phyloP scores from a whole-genome alignment of 2,797 vertebrate species.

The Poeciliopsis paucimaculata region DNA sequence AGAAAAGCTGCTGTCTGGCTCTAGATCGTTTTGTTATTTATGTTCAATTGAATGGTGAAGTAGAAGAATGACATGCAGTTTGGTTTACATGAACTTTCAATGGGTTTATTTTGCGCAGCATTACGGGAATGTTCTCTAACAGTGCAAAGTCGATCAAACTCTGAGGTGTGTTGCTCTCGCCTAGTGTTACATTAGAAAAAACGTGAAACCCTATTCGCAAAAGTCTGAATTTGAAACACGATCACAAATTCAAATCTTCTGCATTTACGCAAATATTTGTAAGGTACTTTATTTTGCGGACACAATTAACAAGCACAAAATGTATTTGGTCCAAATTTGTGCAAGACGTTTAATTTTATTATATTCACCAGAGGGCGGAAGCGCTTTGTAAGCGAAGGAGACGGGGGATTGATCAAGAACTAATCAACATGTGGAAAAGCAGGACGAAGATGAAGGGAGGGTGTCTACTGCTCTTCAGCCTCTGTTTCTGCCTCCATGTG shows the following conservation, averaged over 20 bases:
- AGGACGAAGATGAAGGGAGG: constrained; percentile 15
- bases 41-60: background rate
- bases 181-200: background rate
- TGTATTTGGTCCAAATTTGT: background rate
- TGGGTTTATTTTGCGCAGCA: background rate
- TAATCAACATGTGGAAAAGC: constrained; percentile 55
- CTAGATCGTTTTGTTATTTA: background rate
- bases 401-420: constrained; percentile 84
- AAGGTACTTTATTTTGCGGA: background rate
- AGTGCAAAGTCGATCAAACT: background rate
- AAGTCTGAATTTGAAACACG: background rate
- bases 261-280: background rate
- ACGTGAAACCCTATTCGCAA: background rate
- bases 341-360: constrained; percentile 12
- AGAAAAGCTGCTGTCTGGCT: background rate
- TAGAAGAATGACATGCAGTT: background rate
- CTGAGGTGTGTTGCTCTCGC: background rate
- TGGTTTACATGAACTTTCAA: background rate
- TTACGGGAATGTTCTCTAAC: background rate
- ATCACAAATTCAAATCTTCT: background rate
- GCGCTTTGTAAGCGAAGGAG: constrained; percentile 89
- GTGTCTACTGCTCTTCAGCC: constrained; percentile 34
- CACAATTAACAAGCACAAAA: background rate
- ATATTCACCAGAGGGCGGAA: constrained; percentile 84
- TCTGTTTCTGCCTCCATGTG: constrained; percentile 43